phyloP scores from a whole-genome alignment of 2,797 vertebrate genomes.

The Zonotrichia albicollis region DNA sequence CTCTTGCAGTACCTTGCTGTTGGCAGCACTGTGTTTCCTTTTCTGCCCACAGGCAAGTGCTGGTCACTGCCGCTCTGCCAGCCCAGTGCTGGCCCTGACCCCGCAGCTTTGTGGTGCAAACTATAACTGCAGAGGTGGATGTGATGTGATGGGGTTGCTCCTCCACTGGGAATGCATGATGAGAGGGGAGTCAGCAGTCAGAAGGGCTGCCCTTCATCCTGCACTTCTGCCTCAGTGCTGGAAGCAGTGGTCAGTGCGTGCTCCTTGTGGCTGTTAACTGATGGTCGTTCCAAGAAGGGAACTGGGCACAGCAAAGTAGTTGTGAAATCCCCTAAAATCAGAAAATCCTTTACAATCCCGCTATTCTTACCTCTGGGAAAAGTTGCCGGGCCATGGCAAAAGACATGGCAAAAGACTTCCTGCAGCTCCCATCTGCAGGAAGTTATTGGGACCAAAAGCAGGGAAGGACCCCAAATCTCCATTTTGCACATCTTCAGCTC shows the following conservation, averaged over 20 bases:
- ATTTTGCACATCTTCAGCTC: neutral
- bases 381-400: neutral
- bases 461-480: neutral
- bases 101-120: accelerated
- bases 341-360: neutral
- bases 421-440: neutral
- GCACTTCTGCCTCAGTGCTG: neutral
- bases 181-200: no score
- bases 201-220: neutral
- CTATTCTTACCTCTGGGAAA: neutral
- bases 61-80: no score
- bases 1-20: neutral
- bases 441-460: neutral
- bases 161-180: accelerated
- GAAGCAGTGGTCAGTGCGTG: neutral
- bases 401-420: neutral
- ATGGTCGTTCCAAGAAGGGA: neutral
- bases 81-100: no score
- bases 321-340: neutral
- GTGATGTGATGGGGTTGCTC: accelerated
- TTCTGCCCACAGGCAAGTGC: neutral
- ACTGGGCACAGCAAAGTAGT: neutral
- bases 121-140: neutral
- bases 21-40: neutral
- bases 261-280: accelerated